These are phyloP conservation scores for Amphibalanus amphitrite DNA, from an alignment of 1,140 invertebrate genomes.

Conservation along the genomic window DNA sequence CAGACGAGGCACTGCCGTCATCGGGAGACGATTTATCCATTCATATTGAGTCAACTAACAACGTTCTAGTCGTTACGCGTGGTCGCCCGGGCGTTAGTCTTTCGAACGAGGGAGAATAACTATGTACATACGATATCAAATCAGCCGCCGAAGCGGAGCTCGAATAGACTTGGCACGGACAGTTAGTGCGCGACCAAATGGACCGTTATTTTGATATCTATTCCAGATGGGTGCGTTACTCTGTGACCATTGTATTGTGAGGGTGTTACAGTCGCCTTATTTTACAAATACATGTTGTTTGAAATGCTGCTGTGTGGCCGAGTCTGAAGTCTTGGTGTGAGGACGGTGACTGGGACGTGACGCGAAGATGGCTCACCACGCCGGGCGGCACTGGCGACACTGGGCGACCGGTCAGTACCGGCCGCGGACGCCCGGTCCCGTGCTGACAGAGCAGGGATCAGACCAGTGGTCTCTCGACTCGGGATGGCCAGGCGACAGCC, in stretches of 20 bases:
- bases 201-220: neutral
- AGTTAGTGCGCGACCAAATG: neutral
- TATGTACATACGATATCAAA: neutral
- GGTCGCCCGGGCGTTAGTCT: neutral
- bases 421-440: no score
- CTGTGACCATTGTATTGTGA: neutral
- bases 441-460: no score
- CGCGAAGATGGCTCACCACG: no score
- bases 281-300: neutral
- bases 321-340: no score
- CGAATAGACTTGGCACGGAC: no score
- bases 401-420: no score
- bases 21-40: neutral
- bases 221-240: neutral
- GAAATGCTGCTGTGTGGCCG: conserved; percentile 28
- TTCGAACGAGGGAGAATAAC: neutral
- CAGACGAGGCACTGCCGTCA: neutral
- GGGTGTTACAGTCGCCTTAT: neutral
- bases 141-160: neutral
- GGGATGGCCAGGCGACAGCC: no score
- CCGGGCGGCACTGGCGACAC: no score
- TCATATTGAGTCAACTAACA: conserved; percentile 4
- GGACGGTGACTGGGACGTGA: no score
- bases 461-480: no score
- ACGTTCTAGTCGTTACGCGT: neutral